phyloP scores from a whole-genome alignment of 2,113 vertebrate genomes.

The Sialia sialis region DNA sequence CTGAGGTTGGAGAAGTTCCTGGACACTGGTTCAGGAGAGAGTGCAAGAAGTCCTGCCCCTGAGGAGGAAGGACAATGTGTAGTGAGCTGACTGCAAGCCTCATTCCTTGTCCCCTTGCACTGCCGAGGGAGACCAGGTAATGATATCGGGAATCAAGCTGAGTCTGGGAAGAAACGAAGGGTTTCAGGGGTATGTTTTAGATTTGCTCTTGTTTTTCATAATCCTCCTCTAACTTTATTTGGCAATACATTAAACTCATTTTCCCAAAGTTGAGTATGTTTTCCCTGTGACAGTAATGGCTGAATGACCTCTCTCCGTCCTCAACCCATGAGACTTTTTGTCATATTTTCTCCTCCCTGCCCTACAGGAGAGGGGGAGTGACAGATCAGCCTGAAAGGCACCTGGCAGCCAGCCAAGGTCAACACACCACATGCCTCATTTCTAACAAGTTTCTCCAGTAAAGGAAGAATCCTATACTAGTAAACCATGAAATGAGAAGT shows the following conservation, averaged over 20 bases:
- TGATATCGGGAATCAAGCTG: rapidly evolving
- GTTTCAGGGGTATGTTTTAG: background rate
- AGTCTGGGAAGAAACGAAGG: background rate
- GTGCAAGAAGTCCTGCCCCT: background rate
- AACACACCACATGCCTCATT: background rate
- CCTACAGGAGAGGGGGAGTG: rapidly evolving
- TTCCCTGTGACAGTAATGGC: background rate
- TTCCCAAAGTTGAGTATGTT: background rate
- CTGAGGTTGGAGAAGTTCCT: rapidly evolving
- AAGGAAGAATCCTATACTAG: background rate
- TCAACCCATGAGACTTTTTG: background rate
- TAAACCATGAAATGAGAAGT: background rate
- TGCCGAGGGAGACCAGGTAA: background rate
- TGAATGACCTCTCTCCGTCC: background rate
- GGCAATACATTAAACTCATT: background rate
- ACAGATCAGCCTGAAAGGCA: background rate
- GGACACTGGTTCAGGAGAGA: background rate
- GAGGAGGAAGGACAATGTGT: rapidly evolving
- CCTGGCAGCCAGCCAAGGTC: background rate
- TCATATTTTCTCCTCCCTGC: background rate
- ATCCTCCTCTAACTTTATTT: background rate
- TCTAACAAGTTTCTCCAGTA: background rate
- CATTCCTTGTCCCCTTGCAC: rapidly evolving
- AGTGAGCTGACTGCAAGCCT: background rate
- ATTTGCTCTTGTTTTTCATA: background rate